Conservation (phyloP, 2,113 vertebrate species). For the Leptosomus discolor region DNA sequence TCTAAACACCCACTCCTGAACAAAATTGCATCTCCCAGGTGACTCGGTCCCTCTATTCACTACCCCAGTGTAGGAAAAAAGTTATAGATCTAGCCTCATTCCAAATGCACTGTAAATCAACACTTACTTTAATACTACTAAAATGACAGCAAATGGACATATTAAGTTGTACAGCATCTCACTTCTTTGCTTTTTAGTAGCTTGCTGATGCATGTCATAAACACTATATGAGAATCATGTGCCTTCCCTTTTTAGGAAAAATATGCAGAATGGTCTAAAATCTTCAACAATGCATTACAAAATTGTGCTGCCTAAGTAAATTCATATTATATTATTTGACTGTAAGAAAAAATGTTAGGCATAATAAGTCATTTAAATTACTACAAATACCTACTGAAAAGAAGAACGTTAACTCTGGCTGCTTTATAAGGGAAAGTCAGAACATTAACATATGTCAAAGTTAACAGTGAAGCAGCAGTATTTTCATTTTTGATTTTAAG, state of each 20-base stretch:
- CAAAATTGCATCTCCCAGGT: not conserved
- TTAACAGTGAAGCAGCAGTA: not conserved
- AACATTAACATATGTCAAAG: not conserved
- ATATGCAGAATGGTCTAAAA: slow-evolving; percentile 19
- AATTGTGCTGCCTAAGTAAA: slow-evolving; percentile 35
- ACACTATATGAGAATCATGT: not conserved
- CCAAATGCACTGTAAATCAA: not conserved
- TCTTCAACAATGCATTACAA: not conserved
- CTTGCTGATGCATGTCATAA: not conserved
- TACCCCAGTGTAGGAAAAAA: not conserved
- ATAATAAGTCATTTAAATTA: not conserved
- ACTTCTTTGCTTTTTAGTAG: not conserved
- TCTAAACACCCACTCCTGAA: not conserved
- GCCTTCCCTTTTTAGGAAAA: not conserved
- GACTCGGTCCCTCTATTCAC: not conserved
- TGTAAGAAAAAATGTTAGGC: not conserved
- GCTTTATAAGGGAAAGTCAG: not conserved
- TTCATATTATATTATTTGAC: not conserved
- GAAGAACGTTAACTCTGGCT: not conserved
- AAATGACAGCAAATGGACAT: not conserved
- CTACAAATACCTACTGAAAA: not conserved
- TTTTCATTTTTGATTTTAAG: slow-evolving; percentile 18
- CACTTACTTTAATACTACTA: not conserved
- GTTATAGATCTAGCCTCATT: not conserved
- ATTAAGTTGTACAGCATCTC: not conserved